phyloP scores from a whole-genome alignment of 1,140 invertebrate species.

The Drosophila persimilis region DNA sequence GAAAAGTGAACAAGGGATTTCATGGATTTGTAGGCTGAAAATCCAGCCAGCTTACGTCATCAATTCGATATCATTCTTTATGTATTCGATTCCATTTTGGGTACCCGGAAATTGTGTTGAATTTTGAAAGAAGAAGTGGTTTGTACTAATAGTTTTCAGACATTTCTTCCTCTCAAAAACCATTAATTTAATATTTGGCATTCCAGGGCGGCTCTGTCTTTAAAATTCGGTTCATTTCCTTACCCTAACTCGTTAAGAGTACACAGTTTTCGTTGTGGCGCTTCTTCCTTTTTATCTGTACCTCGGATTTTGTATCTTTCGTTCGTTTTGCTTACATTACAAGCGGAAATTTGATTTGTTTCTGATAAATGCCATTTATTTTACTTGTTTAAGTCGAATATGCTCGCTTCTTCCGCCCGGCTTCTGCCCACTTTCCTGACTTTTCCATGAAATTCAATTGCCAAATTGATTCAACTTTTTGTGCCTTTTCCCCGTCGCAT shows the following conservation, averaged over 20 bases:
- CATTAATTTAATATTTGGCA: too few relatives aligned
- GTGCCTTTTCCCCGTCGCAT: slow-evolving; percentile 31
- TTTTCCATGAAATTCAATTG: slow-evolving; percentile 75
- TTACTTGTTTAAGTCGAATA: slow-evolving; percentile 72
- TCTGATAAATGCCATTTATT: slow-evolving; percentile 78
- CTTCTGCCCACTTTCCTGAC: neutral
- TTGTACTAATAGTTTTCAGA: slow-evolving; percentile 10
- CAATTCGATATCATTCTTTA: slow-evolving; percentile 8
- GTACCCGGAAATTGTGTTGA: too few relatives aligned
- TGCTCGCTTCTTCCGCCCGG: neutral
- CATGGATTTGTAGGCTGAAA: slow-evolving; percentile 21
- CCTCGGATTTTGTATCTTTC: slow-evolving; percentile 49
- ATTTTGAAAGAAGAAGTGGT: neutral
- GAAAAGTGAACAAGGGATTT: slow-evolving; percentile 12
- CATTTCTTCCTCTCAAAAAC: neutral
- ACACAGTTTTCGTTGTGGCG: neutral
- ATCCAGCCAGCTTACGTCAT: slow-evolving; percentile 28
- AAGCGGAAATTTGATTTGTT: slow-evolving; percentile 80
- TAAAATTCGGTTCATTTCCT: neutral
- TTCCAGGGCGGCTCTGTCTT: neutral
- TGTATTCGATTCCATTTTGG: neutral
- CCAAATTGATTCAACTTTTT: slow-evolving; percentile 79
- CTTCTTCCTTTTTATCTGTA: slow-evolving; percentile 25
- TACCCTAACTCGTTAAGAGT: slow-evolving; percentile 2
- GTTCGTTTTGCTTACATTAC: slow-evolving; percentile 54